Evolutionary conservation across 2,113 vertebrate genomes (phyloP).

Genomic region (Phoenicopterus ruber): DNA sequence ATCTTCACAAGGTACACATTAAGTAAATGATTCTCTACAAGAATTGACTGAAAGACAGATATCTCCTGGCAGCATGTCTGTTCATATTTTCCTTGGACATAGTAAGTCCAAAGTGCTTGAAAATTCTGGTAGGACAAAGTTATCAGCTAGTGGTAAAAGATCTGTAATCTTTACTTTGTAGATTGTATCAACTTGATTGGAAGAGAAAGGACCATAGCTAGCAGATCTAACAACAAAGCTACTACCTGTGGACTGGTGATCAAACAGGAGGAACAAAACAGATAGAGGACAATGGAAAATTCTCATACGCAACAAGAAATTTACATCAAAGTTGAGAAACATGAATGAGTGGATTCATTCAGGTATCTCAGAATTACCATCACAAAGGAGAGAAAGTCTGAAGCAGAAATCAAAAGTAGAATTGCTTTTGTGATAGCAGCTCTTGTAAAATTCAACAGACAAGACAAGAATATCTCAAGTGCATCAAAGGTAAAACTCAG

Average conservation of each 20-base stretch:
- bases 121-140: not conserved
- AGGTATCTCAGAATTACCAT: conserved; percentile 17
- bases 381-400: conserved; percentile 13
- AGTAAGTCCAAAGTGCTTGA: not conserved
- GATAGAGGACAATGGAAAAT: not conserved
- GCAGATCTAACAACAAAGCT: not conserved
- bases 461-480: not conserved
- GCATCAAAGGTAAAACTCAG: not conserved
- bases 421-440: not conserved
- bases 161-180: not conserved
- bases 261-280: not conserved
- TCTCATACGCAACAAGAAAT: not conserved
- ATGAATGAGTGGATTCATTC: conserved; percentile 9
- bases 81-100: not conserved
- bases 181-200: not conserved
- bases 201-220: not conserved
- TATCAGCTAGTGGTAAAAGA: not conserved
- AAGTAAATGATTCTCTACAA: not conserved
- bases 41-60: not conserved
- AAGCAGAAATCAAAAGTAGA: conserved; percentile 20
- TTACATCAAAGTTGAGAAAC: conserved; percentile 32
- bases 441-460: not conserved
- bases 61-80: not conserved
- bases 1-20: not conserved
- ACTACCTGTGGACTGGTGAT: not conserved